phyloP scores from a whole-genome alignment of 2,888 invertebrate species.

The Thymelicus acteon region DNA sequence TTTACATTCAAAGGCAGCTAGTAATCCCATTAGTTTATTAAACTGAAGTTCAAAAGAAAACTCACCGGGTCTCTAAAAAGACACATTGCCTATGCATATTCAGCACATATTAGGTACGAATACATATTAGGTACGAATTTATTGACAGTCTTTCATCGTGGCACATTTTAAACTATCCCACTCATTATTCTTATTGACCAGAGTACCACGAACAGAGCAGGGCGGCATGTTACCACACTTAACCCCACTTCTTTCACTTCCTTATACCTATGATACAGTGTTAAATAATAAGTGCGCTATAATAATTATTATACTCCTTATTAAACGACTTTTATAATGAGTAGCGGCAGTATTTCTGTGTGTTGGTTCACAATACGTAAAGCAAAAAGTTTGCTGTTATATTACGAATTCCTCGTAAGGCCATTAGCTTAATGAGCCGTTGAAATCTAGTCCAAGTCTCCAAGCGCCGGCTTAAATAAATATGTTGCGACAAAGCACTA shows the following conservation, averaged over 20 bases:
- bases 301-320: background rate
- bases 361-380: background rate
- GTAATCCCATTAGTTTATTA: background rate
- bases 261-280: no score
- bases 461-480: background rate
- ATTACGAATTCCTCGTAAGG: slow-evolving; percentile 8
- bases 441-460: background rate
- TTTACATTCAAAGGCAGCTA: background rate
- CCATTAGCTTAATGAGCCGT: slow-evolving; percentile 10
- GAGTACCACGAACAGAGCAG: no score
- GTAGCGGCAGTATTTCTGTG: background rate
- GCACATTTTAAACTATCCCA: no score
- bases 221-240: no score
- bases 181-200: no score
- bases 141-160: no score
- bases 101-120: no score
- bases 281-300: background rate
- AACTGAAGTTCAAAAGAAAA: background rate
- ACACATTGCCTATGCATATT: background rate
- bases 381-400: background rate
- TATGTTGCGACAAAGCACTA: background rate
- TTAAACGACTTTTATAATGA: background rate
- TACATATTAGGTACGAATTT: no score
- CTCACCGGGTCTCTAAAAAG: background rate
- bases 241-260: no score